Percentiles rank a stretch among this genome's conserved stretches.
Conservation (phyloP, 2,797 vertebrate genomes). For the Mus spretus region DNA sequence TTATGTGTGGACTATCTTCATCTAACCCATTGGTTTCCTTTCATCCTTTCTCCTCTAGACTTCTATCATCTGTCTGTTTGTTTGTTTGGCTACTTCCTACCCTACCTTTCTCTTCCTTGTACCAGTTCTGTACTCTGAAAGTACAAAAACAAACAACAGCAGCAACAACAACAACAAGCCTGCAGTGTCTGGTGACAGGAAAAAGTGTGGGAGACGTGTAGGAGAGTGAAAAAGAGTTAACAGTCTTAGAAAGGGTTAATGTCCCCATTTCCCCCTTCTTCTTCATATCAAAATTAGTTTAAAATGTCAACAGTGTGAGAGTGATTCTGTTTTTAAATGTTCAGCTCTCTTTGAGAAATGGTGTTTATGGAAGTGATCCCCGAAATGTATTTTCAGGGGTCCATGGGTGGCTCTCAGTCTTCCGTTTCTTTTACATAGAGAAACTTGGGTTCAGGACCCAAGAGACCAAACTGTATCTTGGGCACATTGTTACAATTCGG, state of each 20-base stretch:
- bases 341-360: constrained; percentile 7
- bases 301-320: background rate
- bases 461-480: background rate
- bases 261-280: background rate
- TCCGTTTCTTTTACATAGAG: background rate
- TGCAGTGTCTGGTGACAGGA: background rate
- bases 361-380: background rate
- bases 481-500: background rate
- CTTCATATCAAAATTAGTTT: background rate
- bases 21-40: background rate
- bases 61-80: background rate
- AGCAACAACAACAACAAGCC: background rate
- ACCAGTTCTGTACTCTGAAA: constrained; percentile 25
- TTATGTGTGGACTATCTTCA: background rate
- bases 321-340: background rate
- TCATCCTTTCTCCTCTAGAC: background rate
- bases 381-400: background rate
- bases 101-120: background rate
- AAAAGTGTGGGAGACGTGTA: background rate
- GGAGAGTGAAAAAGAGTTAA: background rate
- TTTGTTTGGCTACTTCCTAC: background rate
- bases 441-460: background rate
- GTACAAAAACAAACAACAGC: background rate
- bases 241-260: background rate
- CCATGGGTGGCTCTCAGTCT: background rate